A percentile compares a stretch with the other conserved stretches of the same genome.
Conservation (phyloP, 2,888 invertebrate species). For the Phengaris alcon region DNA sequence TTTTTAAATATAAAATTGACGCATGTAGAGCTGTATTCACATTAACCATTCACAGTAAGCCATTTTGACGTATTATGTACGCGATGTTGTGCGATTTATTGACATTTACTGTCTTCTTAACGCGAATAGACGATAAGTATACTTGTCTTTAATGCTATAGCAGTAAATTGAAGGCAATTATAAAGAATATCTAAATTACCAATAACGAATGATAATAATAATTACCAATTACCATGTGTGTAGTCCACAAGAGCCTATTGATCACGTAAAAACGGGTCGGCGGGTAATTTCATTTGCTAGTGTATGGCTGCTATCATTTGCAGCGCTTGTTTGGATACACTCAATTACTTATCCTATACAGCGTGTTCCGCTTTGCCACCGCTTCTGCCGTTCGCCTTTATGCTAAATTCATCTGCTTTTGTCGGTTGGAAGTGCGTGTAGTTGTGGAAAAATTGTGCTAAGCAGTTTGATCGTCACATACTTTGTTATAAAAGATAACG, state of each 20-base stretch:
- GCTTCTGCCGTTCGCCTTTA: not conserved
- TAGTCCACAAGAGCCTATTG: conserved; percentile 27
- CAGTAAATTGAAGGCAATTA: not conserved
- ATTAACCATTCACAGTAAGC: too few species aligned
- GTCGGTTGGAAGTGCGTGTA: too few species aligned
- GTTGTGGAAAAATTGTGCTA: too few species aligned
- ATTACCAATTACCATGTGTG: too few species aligned
- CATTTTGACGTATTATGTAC: too few species aligned
- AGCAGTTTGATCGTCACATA: too few species aligned
- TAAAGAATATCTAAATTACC: not conserved
- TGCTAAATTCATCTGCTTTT: not conserved
- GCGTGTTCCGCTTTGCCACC: conserved; percentile 44
- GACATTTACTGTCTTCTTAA: too few species aligned
- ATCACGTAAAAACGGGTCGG: conserved; percentile 21
- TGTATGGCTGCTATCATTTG: conserved; percentile 67
- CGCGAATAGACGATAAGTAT: too few species aligned
- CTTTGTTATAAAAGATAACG: too few species aligned
- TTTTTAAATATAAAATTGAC: too few species aligned
- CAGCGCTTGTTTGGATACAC: conserved; percentile 59
- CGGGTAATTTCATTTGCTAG: conserved; percentile 69
- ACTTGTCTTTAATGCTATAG: not conserved
- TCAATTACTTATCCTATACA: conserved; percentile 58
- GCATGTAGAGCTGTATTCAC: too few species aligned
- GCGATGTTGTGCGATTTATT: too few species aligned
- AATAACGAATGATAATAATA: not conserved